Conservation (phyloP, 2,113 vertebrate genomes). For the Silurus glanis region DNA sequence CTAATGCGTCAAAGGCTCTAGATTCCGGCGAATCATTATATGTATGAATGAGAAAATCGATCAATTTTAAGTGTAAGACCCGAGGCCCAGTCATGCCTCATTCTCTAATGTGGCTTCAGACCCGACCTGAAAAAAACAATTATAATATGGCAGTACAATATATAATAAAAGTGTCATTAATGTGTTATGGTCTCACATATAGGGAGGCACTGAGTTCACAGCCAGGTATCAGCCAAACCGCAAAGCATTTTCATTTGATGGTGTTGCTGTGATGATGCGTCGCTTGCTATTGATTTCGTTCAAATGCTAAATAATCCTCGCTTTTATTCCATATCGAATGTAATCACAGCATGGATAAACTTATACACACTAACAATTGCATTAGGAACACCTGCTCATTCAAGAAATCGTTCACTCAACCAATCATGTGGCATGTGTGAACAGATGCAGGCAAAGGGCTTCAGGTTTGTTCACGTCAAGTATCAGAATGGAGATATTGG, state of each 20-base stretch:
- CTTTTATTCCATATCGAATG: neutral
- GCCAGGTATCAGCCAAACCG: neutral
- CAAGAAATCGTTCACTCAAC: neutral
- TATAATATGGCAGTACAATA: neutral
- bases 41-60: neutral
- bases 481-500: neutral
- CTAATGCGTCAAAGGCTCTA: neutral
- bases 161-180: neutral
- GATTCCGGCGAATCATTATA: neutral
- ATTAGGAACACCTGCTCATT: neutral
- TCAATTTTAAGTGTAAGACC: neutral
- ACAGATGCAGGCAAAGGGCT: neutral
- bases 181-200: neutral
- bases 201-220: neutral
- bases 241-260: neutral
- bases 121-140: neutral
- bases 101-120: conserved; percentile 4
- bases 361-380: neutral
- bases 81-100: conserved; percentile 9
- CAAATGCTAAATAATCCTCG: neutral
- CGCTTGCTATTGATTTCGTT: neutral
- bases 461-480: neutral
- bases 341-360: neutral
- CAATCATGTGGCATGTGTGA: neutral
- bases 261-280: neutral